Base-by-base conservation (phyloP, 2,888 invertebrate species). In the Cerastis leucographa region DNA sequence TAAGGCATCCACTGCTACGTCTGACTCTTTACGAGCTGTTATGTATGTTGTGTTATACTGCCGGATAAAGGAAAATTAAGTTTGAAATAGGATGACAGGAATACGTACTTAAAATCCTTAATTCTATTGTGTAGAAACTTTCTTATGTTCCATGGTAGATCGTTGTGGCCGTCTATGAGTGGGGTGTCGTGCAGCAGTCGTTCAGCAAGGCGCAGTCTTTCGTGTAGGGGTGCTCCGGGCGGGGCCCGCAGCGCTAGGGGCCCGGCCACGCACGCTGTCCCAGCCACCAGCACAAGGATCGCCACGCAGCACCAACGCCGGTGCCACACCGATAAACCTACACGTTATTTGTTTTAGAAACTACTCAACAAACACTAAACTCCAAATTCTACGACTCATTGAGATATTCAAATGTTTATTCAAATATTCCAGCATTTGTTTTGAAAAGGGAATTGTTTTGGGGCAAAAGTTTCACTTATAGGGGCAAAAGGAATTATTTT, bases 51-150 rank as follows among this genome's bases (percentile, higher is more conserved):
- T 46, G 44, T 29, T 78, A 46, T 46, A 29, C 51, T 66, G 17
- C 35, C 35, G n/a, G 25, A 29, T 49, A 44, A n/a, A 29, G 19
- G 9, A 66, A n/a, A 69, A 65, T 19, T 59, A 59, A 61, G 29
- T 7, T 40, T 42, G 14, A n/a, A 56, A 71, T 29, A 61, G 56
- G 35, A 44, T 64, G 9, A n/a, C n/a, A 64, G n/a, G 35, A 19
- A 40, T 65, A 89, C 94, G 92, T 93, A 97, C 97, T 97, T 97
- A 91, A 99, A 98, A 94, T 98, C 98, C 94, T 98, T 98, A 89
- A 99, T 97, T 93, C 98, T 98, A 95, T 99, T 99, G 95, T 98
- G 98, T 93, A 98, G 97, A 96, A 99, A 98, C 96, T 98, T 98
- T 87, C 99, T 97, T 94, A 99, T 98, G 95, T 99, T 99, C 98